Conservation (phyloP, 2,888 invertebrate genomes). For the Ectemnius cavifrons region DNA sequence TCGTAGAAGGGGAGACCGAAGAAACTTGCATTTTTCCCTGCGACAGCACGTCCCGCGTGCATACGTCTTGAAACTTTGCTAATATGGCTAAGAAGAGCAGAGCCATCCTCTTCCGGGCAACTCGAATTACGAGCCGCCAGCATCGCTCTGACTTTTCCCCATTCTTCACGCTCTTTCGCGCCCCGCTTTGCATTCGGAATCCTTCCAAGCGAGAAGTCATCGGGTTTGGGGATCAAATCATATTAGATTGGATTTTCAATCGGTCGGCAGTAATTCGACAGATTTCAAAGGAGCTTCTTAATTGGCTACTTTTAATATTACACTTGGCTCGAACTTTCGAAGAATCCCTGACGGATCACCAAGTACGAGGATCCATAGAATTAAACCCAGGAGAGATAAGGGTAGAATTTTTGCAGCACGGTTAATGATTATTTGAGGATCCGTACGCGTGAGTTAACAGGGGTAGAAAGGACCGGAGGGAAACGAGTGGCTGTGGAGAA, state of each 20-base stretch:
- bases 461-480: neutral
- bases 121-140: conserved; percentile 40
- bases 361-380: no score
- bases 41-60: conserved; percentile 38
- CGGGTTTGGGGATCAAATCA: neutral
- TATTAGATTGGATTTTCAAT: neutral
- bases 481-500: neutral
- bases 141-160: neutral
- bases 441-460: neutral
- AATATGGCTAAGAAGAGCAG: conserved; percentile 49
- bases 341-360: no score
- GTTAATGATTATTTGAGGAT: neutral
- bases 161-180: conserved; percentile 26
- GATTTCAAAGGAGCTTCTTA: no score
- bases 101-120: conserved; percentile 45
- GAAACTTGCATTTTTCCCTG: conserved; percentile 53
- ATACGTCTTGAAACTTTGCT: conserved; percentile 60
- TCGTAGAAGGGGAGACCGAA: conserved; percentile 29
- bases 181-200: conserved; percentile 15
- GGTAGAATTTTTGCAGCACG: no score
- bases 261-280: no score
- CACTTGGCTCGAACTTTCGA: no score
- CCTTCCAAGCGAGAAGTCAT: neutral
- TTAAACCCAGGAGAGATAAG: no score
- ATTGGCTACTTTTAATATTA: no score